Percentiles rank a stretch among this genome's conserved stretches.
Evolutionary conservation across 2,113 vertebrate species (phyloP).

Genomic region (Daubentonia madagascariensis): DNA sequence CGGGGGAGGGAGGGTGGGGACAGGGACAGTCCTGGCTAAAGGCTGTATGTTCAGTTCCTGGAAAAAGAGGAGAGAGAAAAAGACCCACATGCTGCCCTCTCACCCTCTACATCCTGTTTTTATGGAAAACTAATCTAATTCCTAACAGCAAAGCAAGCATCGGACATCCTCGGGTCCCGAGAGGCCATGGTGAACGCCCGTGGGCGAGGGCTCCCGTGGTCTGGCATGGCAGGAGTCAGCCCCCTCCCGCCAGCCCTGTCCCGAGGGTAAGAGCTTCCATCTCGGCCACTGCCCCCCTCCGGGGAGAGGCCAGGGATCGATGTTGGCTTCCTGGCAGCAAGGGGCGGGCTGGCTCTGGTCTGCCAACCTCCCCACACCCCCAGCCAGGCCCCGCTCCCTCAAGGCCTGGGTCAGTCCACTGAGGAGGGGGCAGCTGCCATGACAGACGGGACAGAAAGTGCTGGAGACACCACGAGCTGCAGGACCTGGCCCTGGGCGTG

Average conservation of each 20-base stretch:
- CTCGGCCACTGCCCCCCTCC: neutral
- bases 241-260: neutral
- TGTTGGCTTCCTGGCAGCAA: neutral
- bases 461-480: rapidly evolving
- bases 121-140: constrained; percentile 78
- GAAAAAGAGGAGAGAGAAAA: constrained; percentile 45
- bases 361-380: neutral
- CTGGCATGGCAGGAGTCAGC: neutral
- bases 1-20: neutral
- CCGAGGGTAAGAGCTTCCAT: neutral
- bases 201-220: neutral
- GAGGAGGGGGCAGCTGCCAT: rapidly evolving
- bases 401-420: neutral
- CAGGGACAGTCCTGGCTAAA: neutral
- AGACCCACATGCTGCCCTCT: neutral
- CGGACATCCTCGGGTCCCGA: neutral
- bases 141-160: neutral
- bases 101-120: constrained; percentile 82
- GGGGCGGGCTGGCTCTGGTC: rapidly evolving
- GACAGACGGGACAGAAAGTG: rapidly evolving
- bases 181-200: neutral
- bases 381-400: neutral
- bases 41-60: constrained; percentile 60
- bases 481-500: neutral
- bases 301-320: neutral